Conservation (phyloP, 2,797 vertebrate genomes). For the Anguilla pacifica region DNA sequence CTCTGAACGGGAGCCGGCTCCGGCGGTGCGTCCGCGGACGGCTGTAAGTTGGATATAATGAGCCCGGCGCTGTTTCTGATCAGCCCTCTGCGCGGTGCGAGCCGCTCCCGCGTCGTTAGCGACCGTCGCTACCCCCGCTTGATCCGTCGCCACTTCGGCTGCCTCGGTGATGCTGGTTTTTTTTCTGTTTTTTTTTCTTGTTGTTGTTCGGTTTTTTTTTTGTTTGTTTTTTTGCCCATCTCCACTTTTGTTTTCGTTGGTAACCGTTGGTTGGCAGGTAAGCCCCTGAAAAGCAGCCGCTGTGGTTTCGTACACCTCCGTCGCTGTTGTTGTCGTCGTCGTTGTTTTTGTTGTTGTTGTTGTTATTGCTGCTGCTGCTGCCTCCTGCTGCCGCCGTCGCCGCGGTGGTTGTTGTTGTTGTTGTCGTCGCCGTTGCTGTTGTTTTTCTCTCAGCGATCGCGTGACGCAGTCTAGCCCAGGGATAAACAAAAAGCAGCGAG, state of each 20-base stretch:
- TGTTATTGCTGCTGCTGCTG: neutral
- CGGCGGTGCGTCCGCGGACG: neutral
- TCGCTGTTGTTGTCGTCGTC: neutral
- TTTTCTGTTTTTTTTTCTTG: neutral
- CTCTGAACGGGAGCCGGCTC: neutral
- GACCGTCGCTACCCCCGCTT: neutral
- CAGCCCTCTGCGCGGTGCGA: neutral
- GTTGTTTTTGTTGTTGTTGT: neutral
- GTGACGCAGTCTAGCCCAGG: conserved; percentile 13
- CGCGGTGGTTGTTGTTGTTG: neutral
- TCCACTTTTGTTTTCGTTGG: neutral
- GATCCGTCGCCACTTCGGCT: neutral
- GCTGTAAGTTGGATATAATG: neutral
- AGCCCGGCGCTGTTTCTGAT: neutral
- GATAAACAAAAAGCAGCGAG: neutral
- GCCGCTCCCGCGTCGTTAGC: neutral
- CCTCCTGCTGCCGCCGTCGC: neutral
- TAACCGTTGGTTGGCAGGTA: neutral
- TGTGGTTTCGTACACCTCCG: neutral
- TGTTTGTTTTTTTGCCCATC: neutral
- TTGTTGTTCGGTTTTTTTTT: neutral
- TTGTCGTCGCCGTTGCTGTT: neutral
- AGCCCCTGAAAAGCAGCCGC: neutral
- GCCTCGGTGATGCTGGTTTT: neutral
- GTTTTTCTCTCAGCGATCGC: neutral